phyloP scores from a whole-genome alignment of 2,113 vertebrate species.

The Rhegmatorhina hoffmannsi region DNA sequence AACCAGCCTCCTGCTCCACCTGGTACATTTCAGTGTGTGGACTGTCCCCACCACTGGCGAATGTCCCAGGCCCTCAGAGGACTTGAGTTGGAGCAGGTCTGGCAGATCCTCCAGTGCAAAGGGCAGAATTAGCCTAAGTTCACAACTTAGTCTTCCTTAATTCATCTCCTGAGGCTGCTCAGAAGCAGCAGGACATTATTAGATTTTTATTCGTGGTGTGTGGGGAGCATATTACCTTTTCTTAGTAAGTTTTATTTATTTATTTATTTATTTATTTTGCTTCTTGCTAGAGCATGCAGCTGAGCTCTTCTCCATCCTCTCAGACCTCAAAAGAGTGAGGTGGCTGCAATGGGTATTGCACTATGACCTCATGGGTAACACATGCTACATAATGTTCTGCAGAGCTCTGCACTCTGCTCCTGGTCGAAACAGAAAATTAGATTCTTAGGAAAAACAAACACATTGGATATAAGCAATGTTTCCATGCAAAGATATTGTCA shows the following conservation, averaged over 20 bases:
- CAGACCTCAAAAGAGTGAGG: background rate
- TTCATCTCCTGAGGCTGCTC: background rate
- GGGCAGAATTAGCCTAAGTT: background rate
- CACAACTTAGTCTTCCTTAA: background rate
- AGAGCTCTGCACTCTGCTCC: background rate
- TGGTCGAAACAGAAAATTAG: background rate
- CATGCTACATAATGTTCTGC: background rate
- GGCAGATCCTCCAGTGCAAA: background rate
- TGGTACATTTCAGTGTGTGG: background rate
- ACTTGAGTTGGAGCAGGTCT: background rate
- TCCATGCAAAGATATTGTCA: background rate
- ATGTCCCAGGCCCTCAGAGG: background rate
- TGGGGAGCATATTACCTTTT: background rate
- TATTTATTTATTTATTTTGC: background rate
- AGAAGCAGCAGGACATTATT: background rate
- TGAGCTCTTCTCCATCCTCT: background rate
- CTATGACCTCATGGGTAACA: background rate
- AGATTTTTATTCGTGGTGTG: background rate
- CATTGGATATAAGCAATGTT: background rate
- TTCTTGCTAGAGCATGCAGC: background rate
- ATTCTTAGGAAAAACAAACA: background rate
- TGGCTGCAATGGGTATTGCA: background rate
- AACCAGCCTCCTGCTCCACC: background rate
- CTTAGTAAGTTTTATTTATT: background rate
- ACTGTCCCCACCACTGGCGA: background rate